phyloP scores from a whole-genome alignment of 2,113 vertebrate species.

The Columba livia region DNA sequence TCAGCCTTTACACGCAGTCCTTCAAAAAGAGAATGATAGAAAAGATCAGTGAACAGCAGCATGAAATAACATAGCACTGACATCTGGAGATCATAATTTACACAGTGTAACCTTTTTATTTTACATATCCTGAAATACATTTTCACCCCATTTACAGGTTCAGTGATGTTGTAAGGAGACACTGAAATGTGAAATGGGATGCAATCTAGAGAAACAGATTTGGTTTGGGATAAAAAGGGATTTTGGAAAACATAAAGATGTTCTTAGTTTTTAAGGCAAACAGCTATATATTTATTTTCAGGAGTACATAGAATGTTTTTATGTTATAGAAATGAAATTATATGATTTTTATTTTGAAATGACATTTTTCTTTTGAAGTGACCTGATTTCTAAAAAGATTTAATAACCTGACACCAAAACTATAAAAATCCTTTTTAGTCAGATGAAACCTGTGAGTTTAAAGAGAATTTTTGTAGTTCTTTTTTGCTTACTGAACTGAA shows the following conservation, averaged over 20 bases:
- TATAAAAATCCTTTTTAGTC: background rate
- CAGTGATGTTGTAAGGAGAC: background rate
- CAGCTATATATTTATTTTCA: background rate
- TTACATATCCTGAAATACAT: background rate
- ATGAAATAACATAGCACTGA: background rate
- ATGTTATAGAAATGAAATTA: background rate
- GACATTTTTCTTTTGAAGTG: background rate
- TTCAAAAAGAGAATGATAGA: background rate
- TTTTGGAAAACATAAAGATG: background rate
- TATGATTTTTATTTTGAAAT: background rate
- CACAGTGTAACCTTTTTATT: slow-evolving; percentile 15
- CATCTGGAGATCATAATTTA: slow-evolving; percentile 6
- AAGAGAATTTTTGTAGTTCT: background rate
- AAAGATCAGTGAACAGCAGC: background rate
- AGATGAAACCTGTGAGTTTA: background rate
- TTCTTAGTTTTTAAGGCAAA: background rate
- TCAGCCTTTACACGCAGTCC: background rate
- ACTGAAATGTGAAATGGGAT: background rate
- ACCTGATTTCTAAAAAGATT: background rate
- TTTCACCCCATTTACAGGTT: slow-evolving; percentile 18
- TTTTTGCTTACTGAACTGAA: background rate
- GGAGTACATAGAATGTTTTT: background rate
- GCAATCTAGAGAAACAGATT: background rate
- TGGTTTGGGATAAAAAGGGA: background rate
- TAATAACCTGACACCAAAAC: background rate